A percentile compares a stretch with the other conserved stretches of the same genome.
Evolutionary conservation across 2,888 invertebrate species (phyloP).

Genomic region (Ferrisia virgata): DNA sequence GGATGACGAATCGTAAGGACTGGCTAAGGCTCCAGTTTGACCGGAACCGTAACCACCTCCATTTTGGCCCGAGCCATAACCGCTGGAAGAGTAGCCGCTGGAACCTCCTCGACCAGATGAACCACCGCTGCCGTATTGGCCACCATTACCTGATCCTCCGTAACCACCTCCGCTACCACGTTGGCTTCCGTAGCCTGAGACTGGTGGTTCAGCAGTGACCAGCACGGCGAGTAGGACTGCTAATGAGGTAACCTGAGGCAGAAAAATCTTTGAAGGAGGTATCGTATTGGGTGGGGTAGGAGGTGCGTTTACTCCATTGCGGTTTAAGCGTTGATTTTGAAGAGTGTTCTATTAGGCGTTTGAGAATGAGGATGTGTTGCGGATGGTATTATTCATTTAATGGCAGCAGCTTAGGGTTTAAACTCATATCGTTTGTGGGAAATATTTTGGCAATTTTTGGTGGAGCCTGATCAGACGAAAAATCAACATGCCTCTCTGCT

Average conservation of each 20-base stretch:
- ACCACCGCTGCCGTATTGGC: not conserved
- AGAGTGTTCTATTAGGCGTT: no score
- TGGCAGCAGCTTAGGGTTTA: no score
- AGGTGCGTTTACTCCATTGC: no score
- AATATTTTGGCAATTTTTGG: no score
- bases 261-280: not conserved
- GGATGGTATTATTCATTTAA: no score
- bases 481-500: no score
- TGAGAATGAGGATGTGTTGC: no score
- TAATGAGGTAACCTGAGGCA: not conserved
- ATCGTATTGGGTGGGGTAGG: no score
- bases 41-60: conserved; percentile 48
- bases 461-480: no score
- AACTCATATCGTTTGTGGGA: no score
- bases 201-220: conserved; percentile 37
- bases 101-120: conserved; percentile 46
- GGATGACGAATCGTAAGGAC: conserved; percentile 45
- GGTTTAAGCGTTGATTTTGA: no score
- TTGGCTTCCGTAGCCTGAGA: conserved; percentile 21
- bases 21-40: conserved; percentile 49
- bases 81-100: conserved; percentile 45
- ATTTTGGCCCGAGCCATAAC: conserved; percentile 49
- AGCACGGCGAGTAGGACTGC: not conserved
- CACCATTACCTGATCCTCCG: conserved; percentile 47
- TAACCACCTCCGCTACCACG: conserved; percentile 52